Base-by-base conservation (phyloP, 37 sponge, comb jelly and placozoan genomes). In the Amphimedon queenslandica region DNA sequence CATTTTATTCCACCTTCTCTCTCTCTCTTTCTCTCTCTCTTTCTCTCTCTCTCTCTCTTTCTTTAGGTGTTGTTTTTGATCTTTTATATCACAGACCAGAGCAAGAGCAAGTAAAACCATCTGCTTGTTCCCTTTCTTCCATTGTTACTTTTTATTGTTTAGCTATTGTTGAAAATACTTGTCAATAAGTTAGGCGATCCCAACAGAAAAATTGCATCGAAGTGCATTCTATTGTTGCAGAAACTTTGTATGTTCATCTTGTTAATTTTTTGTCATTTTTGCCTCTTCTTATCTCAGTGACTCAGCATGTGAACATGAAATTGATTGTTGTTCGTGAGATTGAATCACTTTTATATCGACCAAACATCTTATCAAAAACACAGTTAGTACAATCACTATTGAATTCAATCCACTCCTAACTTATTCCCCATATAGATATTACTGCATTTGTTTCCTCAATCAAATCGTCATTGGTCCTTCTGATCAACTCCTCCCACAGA, bases 181-280 rank as follows among this genome's bases (percentile, higher is more conserved):
- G 96, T 95, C 51, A 95, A 99, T 78, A 99, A 99, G 65, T 72
- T 99, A 16, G 96, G 96, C 30, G 99, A 99, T 67, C 99, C 99
- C 0, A 81, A 80, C 27, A 67, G 79, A 47, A 89, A 84, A 57
- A 71, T 99, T 23, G 93, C 96, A 58, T 99, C 99, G 34, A 92
- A 84, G 40, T 42, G 86, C 41, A 73, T 78, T 37, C 70, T 90
- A 68, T 82, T 92, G 73, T 73, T 99, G 18, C 79, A 84, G 38
- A 88, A 89, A 40, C 76, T 96, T 1, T 72, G 96, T 94, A 56
- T 63, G 89, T 61, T 63, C 37, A 27, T 69, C 58, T 10, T 28
- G 61, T 30, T 18, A 47, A 18, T 47, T 13, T 18, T 18, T 63
- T 66, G n/a, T 20, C 11, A 11, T 23, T 78, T 3, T 29, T 4